Conservation (phyloP, 2,888 invertebrate genomes). For the Ernsta delagoae region DNA sequence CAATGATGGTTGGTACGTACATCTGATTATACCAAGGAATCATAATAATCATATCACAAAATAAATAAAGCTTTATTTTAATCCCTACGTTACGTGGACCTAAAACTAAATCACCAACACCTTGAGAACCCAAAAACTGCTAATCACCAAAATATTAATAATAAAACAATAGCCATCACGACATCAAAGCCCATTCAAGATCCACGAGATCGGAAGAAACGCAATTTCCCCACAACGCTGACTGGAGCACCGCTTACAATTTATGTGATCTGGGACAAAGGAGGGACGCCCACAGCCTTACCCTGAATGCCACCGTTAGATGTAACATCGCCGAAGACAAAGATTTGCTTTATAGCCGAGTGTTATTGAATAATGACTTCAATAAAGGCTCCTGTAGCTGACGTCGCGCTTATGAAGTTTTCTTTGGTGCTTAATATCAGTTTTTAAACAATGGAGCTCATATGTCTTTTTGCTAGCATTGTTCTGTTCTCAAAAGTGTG, state of each 20-base stretch:
- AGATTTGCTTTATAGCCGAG: conserved; percentile 51
- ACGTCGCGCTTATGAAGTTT: conserved; percentile 40
- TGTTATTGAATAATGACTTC: conserved; percentile 40
- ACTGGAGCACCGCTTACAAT: conserved; percentile 52
- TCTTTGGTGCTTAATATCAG: conserved; percentile 19
- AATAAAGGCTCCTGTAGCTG: conserved; percentile 28
- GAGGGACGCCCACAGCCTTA: conserved; percentile 52
- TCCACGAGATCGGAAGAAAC: conserved; percentile 49
- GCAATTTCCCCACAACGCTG: conserved; percentile 55
- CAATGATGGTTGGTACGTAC: too few relatives aligned
- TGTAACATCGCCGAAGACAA: conserved; percentile 49
- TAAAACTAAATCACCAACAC: not conserved
- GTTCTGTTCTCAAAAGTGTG: not conserved
- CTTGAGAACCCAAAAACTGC: conserved; percentile 26
- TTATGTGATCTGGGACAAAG: conserved; percentile 65
- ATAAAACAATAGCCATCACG: conserved; percentile 72
- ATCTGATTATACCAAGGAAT: too few relatives aligned
- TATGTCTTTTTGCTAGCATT: not conserved
- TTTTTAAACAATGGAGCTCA: conserved; percentile 23
- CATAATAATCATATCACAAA: too few relatives aligned
- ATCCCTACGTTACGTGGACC: too few relatives aligned
- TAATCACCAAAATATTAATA: conserved; percentile 72
- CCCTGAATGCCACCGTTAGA: conserved; percentile 57
- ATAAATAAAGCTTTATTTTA: too few relatives aligned
- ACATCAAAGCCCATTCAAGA: conserved; percentile 59